phyloP scores from a whole-genome alignment of 1,140 invertebrate genomes.

The Agrilus planipennis region DNA sequence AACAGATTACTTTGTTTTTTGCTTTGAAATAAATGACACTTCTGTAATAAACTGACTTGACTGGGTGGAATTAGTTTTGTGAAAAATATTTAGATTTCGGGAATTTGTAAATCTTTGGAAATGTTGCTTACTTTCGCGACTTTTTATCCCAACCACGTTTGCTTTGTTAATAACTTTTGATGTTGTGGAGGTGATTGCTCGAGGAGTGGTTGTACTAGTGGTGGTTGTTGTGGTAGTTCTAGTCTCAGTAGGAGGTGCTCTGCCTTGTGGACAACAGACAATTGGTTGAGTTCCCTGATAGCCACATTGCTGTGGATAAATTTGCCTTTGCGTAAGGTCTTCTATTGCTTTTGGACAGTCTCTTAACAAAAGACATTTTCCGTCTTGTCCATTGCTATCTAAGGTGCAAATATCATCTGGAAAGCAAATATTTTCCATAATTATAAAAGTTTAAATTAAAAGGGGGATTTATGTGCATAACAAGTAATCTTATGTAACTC shows the following conservation, averaged over 20 bases:
- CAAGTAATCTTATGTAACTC: too few species aligned
- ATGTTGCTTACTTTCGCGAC: too few species aligned
- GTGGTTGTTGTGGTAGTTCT: neutral
- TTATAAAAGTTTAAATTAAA: too few species aligned
- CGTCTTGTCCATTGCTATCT: conserved; percentile 1
- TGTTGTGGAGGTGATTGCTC: too few species aligned
- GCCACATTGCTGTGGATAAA: conserved; percentile 18
- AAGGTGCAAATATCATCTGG: conserved; percentile 15
- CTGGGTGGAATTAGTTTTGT: too few species aligned
- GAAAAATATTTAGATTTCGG: conserved; percentile 3
- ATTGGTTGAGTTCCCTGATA: conserved; percentile 17
- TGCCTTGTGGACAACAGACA: conserved; percentile 18
- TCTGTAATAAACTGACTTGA: too few species aligned
- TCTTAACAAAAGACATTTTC: conserved; percentile 13
- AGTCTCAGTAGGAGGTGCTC: neutral
- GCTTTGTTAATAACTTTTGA: too few species aligned
- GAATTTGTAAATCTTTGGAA: too few species aligned
- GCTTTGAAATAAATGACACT: too few species aligned
- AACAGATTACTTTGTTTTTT: too few species aligned
- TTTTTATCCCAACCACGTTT: neutral
- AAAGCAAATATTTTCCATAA: too few species aligned
- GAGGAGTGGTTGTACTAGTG: neutral
- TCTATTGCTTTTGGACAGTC: conserved; percentile 16
- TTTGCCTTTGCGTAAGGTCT: conserved; percentile 9
- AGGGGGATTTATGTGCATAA: too few species aligned